Evolutionary conservation across 1,140 invertebrate species (phyloP).

Genomic region (Mactra quadrangularis): DNA sequence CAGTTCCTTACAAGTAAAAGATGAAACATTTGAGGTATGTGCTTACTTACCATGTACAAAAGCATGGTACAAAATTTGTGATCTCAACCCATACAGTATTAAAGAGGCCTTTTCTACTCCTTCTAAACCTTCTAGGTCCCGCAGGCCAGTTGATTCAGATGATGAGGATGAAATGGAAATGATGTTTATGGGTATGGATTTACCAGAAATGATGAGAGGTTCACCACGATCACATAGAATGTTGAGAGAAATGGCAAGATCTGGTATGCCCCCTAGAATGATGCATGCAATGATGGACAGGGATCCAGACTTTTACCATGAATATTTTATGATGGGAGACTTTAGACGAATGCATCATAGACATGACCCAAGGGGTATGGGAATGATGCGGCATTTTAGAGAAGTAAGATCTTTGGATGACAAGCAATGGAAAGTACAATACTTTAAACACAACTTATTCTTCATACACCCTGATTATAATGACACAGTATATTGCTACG

Average conservation of each 20-base stretch:
- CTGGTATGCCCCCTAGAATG: slow-evolving; percentile 25
- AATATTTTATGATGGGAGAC: slow-evolving; percentile 16
- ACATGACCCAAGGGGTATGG: background rate
- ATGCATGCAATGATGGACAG: slow-evolving; percentile 21
- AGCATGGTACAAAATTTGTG: slow-evolving; percentile 27
- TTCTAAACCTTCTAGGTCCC: background rate
- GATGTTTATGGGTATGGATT: slow-evolving; percentile 27
- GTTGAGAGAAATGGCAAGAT: background rate
- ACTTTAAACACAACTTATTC: slow-evolving; percentile 9
- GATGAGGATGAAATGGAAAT: slow-evolving; percentile 3
- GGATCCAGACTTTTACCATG: background rate
- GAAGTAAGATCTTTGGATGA: background rate
- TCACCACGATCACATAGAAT: slow-evolving; percentile 5
- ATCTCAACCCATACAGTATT: background rate
- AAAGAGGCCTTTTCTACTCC: background rate
- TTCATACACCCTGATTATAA: background rate
- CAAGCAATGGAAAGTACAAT: slow-evolving; percentile 13
- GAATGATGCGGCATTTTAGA: background rate
- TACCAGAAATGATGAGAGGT: slow-evolving; percentile 42
- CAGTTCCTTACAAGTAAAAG: background rate
- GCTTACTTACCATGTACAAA: slow-evolving; percentile 15
- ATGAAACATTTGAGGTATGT: slow-evolving; percentile 8
- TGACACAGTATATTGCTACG: slow-evolving; percentile 18
- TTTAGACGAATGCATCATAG: background rate
- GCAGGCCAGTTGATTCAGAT: slow-evolving; percentile 7